Evolutionary conservation across 2,113 vertebrate genomes (phyloP).

Genomic region (Marmota flaviventris): DNA sequence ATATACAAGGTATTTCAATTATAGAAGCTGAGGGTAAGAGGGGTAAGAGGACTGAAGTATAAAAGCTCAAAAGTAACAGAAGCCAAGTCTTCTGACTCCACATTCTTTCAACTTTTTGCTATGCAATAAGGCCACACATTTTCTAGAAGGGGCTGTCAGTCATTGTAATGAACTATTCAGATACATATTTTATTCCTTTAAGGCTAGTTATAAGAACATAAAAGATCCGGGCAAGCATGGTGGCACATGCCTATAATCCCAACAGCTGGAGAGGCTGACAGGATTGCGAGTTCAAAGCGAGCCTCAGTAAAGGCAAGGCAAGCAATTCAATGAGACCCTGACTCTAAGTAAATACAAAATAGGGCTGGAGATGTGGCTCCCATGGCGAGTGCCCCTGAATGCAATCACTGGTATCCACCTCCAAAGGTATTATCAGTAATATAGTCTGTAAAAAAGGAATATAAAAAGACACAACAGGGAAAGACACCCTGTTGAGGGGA

Average conservation of each 20-base stretch:
- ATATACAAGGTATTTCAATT: background rate
- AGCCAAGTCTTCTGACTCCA: slow-evolving; percentile 35
- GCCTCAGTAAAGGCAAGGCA: too few relatives aligned
- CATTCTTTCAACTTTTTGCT: background rate
- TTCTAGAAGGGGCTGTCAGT: background rate
- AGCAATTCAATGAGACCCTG: too few relatives aligned
- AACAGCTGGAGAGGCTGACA: too few relatives aligned
- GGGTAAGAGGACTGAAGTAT: slow-evolving; percentile 18
- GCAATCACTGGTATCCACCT: too few relatives aligned
- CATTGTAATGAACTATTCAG: background rate
- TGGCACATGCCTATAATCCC: too few relatives aligned
- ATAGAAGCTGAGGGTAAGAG: background rate
- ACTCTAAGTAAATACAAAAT: too few relatives aligned
- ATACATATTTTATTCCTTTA: slow-evolving; percentile 15
- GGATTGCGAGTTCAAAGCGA: too few relatives aligned
- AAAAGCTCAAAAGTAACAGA: slow-evolving; percentile 28
- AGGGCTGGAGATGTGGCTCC: too few relatives aligned
- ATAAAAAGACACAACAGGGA: slow-evolving; percentile 12
- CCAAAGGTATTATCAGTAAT: too few relatives aligned
- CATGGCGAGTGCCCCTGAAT: too few relatives aligned
- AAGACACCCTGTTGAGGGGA: slow-evolving; percentile 2
- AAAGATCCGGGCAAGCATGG: background rate
- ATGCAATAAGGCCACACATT: slow-evolving; percentile 9
- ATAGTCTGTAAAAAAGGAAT: background rate
- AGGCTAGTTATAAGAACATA: slow-evolving; percentile 36